A percentile compares a stretch with the other conserved stretches of the same genome.
phyloP scores from a whole-genome alignment of 2,888 invertebrate genomes.

The Lordiphosa andalusiaca region DNA sequence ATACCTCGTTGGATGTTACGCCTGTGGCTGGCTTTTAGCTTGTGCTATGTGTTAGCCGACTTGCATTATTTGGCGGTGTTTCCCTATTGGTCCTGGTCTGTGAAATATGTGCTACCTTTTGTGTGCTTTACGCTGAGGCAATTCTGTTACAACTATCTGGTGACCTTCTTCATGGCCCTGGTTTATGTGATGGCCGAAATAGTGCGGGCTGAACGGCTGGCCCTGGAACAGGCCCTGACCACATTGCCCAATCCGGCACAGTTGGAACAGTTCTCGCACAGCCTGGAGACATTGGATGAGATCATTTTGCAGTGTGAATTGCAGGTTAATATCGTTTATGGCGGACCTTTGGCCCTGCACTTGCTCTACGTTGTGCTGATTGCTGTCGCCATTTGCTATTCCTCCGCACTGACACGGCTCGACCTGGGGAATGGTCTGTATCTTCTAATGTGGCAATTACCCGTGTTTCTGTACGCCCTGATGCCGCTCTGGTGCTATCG shows the following conservation, averaged over 20 bases:
- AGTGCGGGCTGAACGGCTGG: not conserved
- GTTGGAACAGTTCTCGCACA: not conserved
- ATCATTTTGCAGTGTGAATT: constrained; percentile 4
- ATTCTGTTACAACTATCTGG: constrained; percentile 5
- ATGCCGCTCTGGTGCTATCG: constrained; percentile 6
- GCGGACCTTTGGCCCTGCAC: not conserved
- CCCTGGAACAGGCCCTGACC: not conserved
- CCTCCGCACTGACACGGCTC: not conserved
- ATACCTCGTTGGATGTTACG: not conserved
- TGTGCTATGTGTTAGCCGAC: not conserved
- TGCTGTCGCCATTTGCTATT: not conserved
- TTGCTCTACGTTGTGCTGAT: constrained; percentile 6
- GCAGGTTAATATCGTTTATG: constrained; percentile 10
- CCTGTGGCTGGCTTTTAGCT: not conserved
- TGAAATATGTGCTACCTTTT: not conserved
- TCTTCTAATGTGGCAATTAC: not conserved
- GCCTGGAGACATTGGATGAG: constrained; percentile 1
- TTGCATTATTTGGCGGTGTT: not conserved
- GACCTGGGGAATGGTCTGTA: not conserved
- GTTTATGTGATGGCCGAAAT: constrained; percentile 2
- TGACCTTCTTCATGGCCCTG: constrained; percentile 7
- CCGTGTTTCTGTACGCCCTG: not conserved
- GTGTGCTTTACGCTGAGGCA: not conserved
- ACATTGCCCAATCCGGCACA: not conserved
- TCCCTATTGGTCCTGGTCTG: not conserved